Evolutionary conservation across 2,888 invertebrate genomes (phyloP), one percentile per base, ranked within the genome.

Genomic region (Diadegma fenestrale): DNA sequence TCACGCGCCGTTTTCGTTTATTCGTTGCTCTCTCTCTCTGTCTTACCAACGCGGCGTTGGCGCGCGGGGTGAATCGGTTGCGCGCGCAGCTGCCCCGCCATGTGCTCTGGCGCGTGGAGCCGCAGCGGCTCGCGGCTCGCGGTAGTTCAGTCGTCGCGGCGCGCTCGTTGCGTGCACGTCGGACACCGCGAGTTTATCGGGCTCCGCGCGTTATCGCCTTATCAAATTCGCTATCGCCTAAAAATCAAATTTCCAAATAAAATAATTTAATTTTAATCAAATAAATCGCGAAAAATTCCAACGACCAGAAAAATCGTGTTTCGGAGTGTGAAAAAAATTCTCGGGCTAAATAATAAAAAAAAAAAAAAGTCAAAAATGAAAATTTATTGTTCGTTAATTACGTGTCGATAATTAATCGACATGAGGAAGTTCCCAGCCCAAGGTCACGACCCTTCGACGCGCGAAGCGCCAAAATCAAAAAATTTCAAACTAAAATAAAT

Each of bases 91-190:
- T 79, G 63, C 51, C 48, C 75, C 87, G 90, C 93, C 93, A 93
- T 92, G 93, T 93, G 93, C 93, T 93, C 92, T 93, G 92, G 90
- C 89, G 88, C 90, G 89, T 91, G 90, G 91, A 90, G n/a, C 1
- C 87, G 45, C 89, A 89, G 89, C 89, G 89, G 90, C 89, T 88
- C 80, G 51, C 89, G 89, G 90, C 88, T 88, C 76, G 51, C 89
- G 26, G 5, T 14, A 14, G 58, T 58, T 92, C 93, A 93, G 93
- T 93, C 91, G 92, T 91, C 91, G 92, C 91, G 91, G 90, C 92
- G 93, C 93, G 92, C 91, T 93, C 91, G 85, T 88, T 84, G 83
- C 86, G 92, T 87, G 87, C 87, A 90, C 91, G 87, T 92, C 90
- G 87, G 84, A 79, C 84, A 61, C 73, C 54, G 51, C n/a, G 7